Conservation (phyloP, 1,140 invertebrate species). For the Drosophila sp. region DNA sequence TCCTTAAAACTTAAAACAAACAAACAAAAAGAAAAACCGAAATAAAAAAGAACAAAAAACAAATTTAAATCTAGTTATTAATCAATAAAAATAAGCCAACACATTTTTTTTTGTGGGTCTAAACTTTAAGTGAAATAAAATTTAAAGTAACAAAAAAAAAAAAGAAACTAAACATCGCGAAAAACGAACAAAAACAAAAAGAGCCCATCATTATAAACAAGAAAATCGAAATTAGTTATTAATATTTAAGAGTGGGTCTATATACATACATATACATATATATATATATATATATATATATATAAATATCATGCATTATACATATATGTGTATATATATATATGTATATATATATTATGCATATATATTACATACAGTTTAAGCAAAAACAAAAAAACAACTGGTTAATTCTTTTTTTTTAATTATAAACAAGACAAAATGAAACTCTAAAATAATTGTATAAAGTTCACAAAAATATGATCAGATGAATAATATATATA, state of each 20-base stretch:
- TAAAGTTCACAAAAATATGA: conserved; percentile 81
- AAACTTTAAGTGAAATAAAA: conserved; percentile 45
- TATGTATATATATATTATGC: conserved; percentile 46
- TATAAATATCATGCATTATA: conserved; percentile 33
- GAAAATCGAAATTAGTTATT: conserved; percentile 59
- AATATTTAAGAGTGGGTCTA: conserved; percentile 64
- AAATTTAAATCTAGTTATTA: conserved; percentile 64
- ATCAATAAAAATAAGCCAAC: conserved; percentile 48
- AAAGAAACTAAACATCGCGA: conserved; percentile 15
- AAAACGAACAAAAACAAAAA: conserved; percentile 15
- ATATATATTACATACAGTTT: conserved; percentile 51
- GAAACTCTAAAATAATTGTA: conserved; percentile 76
- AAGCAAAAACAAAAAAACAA: conserved; percentile 50
- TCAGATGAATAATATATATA: conserved; percentile 80
- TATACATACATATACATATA: conserved; percentile 42
- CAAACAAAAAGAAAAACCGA: conserved; percentile 36
- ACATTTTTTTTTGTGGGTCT: conserved; percentile 50
- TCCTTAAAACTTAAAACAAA: conserved; percentile 24
- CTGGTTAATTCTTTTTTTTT: conserved; percentile 78
- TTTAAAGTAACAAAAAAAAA: conserved; percentile 8
- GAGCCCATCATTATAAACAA: conserved; percentile 26
- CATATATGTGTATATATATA: conserved; percentile 45
- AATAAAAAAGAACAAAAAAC: conserved; percentile 42
- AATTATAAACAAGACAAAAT: conserved; percentile 61
- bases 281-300: conserved; percentile 28